phyloP scores from a whole-genome alignment of 2,113 vertebrate genomes.

The Leiothrix lutea region DNA sequence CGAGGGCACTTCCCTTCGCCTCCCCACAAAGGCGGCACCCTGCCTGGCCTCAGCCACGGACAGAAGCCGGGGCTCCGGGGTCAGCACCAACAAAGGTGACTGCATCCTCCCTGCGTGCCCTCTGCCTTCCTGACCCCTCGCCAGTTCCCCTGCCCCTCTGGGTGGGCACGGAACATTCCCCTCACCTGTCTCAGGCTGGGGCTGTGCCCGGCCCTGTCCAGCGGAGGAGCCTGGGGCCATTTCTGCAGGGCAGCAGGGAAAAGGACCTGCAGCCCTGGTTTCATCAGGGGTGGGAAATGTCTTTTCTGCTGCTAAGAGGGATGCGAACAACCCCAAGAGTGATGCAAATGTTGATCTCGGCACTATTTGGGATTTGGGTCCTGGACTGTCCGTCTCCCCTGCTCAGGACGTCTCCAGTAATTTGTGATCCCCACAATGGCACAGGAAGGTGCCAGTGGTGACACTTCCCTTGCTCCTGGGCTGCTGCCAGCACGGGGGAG shows the following conservation, averaged over 20 bases:
- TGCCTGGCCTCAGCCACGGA: neutral
- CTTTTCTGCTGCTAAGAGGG: neutral
- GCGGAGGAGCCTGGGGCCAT: accelerated
- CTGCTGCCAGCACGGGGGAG: neutral
- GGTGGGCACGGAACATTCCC: neutral
- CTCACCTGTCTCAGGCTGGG: neutral
- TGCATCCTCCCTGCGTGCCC: neutral
- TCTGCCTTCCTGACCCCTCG: neutral
- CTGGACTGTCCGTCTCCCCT: accelerated
- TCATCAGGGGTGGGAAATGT: neutral
- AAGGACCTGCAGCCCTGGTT: accelerated
- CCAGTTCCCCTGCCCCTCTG: neutral
- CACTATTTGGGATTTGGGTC: neutral
- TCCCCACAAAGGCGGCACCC: neutral
- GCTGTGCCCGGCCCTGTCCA: neutral
- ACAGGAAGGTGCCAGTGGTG: neutral
- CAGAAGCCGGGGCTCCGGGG: neutral
- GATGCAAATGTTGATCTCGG: neutral
- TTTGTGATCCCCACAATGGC: neutral
- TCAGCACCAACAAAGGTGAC: neutral
- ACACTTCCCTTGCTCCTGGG: neutral
- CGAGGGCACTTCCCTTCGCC: neutral
- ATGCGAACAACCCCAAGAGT: neutral
- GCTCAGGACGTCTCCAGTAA: neutral
- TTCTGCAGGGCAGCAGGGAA: neutral